A percentile compares a stretch with the other conserved stretches of the same genome.
These are phyloP conservation scores for Epinephelus awoara DNA, from an alignment of 2,797 vertebrate genomes.

Conservation along the genomic window DNA sequence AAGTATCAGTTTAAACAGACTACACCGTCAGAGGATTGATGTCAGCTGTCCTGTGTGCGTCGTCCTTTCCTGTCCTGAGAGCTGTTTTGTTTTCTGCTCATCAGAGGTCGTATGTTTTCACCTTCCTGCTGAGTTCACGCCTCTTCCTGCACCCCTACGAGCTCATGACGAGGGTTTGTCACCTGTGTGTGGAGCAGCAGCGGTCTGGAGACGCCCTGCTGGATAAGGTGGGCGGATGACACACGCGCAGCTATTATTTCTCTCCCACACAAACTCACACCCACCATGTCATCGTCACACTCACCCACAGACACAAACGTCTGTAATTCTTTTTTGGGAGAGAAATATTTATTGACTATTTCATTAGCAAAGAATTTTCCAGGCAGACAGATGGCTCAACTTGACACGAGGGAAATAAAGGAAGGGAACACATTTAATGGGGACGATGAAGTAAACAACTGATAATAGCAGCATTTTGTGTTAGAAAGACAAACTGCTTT, in stretches of 20 bases:
- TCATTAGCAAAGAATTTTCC: constrained; percentile 16
- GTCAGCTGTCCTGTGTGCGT: neutral
- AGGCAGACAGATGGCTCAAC: neutral
- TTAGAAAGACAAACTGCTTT: neutral
- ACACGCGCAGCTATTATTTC: constrained; percentile 38
- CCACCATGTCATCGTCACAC: constrained; percentile 39
- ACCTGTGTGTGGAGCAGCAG: constrained; percentile 95
- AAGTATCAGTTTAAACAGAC: constrained; percentile 60
- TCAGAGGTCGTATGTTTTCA: constrained; percentile 96
- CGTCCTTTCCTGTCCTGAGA: constrained; percentile 7
- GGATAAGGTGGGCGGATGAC: constrained; percentile 88
- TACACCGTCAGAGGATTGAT: too few species aligned
- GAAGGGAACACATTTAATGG: constrained; percentile 14
- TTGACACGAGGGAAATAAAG: constrained; percentile 6
- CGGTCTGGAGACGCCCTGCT: constrained; percentile 92
- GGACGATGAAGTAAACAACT: constrained; percentile 4
- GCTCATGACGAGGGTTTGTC: constrained; percentile 94
- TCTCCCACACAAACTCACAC: constrained; percentile 53
- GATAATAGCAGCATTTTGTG: neutral
- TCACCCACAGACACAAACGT: constrained; percentile 14
- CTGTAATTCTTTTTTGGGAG: constrained; percentile 12
- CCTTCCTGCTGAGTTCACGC: constrained; percentile 95
- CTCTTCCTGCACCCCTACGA: constrained; percentile 96
- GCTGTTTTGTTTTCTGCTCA: constrained; percentile 20
- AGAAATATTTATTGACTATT: constrained; percentile 29